Conservation (phyloP, 2,888 invertebrate species). For the Apotomis turbidana region DNA sequence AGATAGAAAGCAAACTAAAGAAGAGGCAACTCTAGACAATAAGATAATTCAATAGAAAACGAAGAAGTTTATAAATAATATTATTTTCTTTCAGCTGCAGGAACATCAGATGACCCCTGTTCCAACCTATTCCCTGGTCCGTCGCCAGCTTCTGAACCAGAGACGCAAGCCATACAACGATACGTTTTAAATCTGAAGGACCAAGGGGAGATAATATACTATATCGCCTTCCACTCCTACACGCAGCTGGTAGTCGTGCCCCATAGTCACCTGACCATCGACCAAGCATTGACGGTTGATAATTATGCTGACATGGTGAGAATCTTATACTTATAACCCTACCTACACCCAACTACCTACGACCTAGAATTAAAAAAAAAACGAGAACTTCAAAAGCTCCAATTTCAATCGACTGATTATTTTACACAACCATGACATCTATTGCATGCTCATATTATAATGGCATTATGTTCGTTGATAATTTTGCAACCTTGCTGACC, state of each 20-base stretch:
- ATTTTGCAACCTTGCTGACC: too few species aligned
- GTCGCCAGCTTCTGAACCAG: constrained; percentile 81
- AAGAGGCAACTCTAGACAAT: too few species aligned
- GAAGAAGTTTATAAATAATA: neutral
- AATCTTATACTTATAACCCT: constrained; percentile 4
- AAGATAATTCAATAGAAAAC: too few species aligned
- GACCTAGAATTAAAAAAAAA: too few species aligned
- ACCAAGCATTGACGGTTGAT: constrained; percentile 49
- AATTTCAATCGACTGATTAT: too few species aligned
- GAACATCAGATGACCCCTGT: constrained; percentile 76
- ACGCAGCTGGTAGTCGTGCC: constrained; percentile 81
- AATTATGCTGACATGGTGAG: constrained; percentile 74
- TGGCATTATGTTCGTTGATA: too few species aligned
- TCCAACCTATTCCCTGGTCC: constrained; percentile 80
- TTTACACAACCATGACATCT: too few species aligned
- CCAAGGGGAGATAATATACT: constrained; percentile 68
- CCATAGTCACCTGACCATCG: constrained; percentile 68
- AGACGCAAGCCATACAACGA: constrained; percentile 69
- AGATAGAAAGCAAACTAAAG: too few species aligned
- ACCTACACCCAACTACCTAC: too few species aligned
- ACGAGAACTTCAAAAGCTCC: too few species aligned
- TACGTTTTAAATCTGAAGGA: constrained; percentile 59
- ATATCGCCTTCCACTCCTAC: constrained; percentile 83
- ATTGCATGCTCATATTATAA: too few species aligned
- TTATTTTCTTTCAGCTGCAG: constrained; percentile 58